Conservation (phyloP, 2,888 invertebrate species). For the Chironomus tentans region DNA sequence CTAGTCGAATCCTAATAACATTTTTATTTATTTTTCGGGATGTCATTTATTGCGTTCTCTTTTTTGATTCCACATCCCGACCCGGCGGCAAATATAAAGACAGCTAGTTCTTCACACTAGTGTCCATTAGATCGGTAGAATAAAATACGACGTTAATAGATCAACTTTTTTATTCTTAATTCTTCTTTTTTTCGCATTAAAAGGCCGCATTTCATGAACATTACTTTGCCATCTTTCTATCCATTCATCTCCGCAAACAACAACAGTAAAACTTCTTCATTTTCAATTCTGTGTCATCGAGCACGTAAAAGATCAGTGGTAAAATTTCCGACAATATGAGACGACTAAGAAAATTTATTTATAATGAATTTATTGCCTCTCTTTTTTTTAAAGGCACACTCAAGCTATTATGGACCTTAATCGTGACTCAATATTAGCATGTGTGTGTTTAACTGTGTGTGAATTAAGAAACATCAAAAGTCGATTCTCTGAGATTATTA, state of each 20-base stretch:
- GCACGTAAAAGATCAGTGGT: background rate
- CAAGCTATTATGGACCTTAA: background rate
- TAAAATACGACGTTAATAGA: background rate
- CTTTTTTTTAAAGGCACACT: background rate
- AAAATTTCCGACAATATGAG: background rate
- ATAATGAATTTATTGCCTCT: slow-evolving; percentile 1
- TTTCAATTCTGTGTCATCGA: background rate
- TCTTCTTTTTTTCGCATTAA: background rate
- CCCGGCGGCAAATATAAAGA: background rate
- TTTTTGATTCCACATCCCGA: background rate
- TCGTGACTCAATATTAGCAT: too few relatives aligned
- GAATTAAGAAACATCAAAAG: slow-evolving; percentile 25
- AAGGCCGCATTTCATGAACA: background rate
- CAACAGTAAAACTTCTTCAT: background rate
- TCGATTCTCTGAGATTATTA: slow-evolving; percentile 25
- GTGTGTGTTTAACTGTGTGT: background rate
- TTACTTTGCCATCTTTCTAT: background rate
- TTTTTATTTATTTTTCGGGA: background rate
- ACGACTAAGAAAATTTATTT: background rate
- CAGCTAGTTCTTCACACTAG: background rate
- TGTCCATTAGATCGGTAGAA: background rate
- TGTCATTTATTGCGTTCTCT: background rate
- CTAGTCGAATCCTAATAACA: background rate
- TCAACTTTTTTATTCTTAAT: background rate
- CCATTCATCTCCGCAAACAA: too few relatives aligned